Evolutionary conservation across 2,113 vertebrate species (phyloP).

Genomic region (Perccottus glenii): DNA sequence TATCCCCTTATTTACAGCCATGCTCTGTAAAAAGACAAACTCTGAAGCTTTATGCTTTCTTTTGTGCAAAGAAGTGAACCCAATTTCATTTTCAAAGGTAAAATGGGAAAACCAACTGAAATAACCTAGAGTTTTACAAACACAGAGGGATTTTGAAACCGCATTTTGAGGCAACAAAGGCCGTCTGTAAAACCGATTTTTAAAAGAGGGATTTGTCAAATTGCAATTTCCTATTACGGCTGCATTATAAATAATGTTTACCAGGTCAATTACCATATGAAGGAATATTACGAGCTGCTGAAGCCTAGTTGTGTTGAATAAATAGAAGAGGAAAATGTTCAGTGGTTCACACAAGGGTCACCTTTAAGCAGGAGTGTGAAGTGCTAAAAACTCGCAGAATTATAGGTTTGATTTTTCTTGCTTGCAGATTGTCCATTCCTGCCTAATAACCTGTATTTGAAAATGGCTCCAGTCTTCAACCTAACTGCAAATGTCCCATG

Average conservation of each 20-base stretch:
- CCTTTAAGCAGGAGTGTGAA: conserved; percentile 37
- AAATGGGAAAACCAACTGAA: not conserved
- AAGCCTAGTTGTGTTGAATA: conserved; percentile 38
- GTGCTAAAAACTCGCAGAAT: conserved; percentile 44
- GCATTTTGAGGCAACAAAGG: not conserved
- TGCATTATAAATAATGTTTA: conserved; percentile 65
- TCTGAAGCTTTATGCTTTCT: not conserved
- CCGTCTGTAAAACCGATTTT: conserved; percentile 40
- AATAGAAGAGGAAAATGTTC: conserved; percentile 49
- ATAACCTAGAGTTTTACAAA: conserved; percentile 20
- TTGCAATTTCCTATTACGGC: conserved; percentile 45
- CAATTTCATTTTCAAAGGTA: conserved; percentile 1
- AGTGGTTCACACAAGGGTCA: conserved; percentile 62
- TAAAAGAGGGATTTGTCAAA: conserved; percentile 54
- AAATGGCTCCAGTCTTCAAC: conserved; percentile 15
- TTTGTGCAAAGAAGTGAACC: not conserved
- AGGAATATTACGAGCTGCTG: conserved; percentile 45
- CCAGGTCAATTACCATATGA: conserved; percentile 63
- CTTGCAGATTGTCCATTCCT: conserved; percentile 34
- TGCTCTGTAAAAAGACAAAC: not conserved
- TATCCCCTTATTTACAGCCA: too few species aligned
- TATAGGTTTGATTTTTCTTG: conserved; percentile 45
- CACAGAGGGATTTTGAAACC: conserved; percentile 1
- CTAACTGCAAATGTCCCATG: too few species aligned
- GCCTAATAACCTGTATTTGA: conserved; percentile 33